phyloP scores from a whole-genome alignment of 2,113 vertebrate genomes.

The Serinus canaria region DNA sequence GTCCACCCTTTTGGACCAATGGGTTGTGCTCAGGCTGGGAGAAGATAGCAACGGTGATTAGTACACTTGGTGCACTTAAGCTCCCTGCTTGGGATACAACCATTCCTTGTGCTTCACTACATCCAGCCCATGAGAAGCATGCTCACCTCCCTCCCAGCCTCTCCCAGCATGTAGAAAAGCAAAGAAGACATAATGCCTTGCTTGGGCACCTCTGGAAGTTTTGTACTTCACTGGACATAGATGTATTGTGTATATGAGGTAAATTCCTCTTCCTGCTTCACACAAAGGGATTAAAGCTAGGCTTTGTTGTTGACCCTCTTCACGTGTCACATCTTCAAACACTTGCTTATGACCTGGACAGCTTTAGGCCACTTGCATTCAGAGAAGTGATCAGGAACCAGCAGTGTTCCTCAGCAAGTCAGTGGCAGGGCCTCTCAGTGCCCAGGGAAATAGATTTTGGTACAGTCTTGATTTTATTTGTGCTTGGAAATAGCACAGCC shows the following conservation, averaged over 20 bases:
- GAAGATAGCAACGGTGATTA: neutral
- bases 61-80: neutral
- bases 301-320: slow-evolving; percentile 15
- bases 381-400: neutral
- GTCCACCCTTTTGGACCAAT: neutral
- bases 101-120: neutral
- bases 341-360: slow-evolving; percentile 4
- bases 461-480: neutral
- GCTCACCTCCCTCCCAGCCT: neutral
- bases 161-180: neutral
- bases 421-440: neutral
- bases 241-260: neutral
- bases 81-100: neutral
- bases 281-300: slow-evolving; percentile 28
- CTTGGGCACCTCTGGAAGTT: neutral
- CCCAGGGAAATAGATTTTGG: fast-evolving
- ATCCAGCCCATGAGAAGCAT: neutral
- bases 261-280: slow-evolving; percentile 25
- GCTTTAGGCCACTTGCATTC: neutral
- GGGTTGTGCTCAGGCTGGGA: neutral
- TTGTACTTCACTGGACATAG: slow-evolving; percentile 10
- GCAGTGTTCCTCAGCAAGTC: neutral
- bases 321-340: slow-evolving; percentile 16
- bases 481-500: neutral
- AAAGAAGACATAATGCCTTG: neutral